A percentile compares a stretch with the other conserved stretches of the same genome.
Conservation (phyloP, 1,140 invertebrate genomes). For the Drosophila littoralis region DNA sequence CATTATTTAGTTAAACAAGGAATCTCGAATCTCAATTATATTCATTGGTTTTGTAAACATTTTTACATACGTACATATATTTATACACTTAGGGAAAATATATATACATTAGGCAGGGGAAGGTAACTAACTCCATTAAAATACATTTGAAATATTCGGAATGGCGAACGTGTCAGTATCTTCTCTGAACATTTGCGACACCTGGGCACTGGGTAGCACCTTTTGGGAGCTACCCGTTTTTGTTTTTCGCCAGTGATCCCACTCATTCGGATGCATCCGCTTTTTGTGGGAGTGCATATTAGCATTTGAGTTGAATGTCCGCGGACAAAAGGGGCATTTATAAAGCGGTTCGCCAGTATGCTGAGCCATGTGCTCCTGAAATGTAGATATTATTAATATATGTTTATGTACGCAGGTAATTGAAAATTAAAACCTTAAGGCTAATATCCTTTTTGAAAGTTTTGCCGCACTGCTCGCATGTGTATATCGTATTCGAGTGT, state of each 20-base stretch:
- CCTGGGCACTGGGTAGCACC: constrained; percentile 68
- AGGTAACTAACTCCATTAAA: constrained; percentile 6
- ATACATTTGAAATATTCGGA: constrained; percentile 52
- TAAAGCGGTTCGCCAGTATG: constrained; percentile 80
- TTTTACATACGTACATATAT: constrained; percentile 11
- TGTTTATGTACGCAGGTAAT: neutral
- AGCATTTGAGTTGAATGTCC: constrained; percentile 81
- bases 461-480: constrained; percentile 80
- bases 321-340: constrained; percentile 78
- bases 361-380: constrained; percentile 81
- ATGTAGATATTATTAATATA: constrained; percentile 10
- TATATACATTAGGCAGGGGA: constrained; percentile 22
- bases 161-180: constrained; percentile 60
- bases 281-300: constrained; percentile 84
- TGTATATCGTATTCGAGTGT: constrained; percentile 75
- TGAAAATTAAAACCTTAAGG: constrained; percentile 54
- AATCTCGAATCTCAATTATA: neutral
- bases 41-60: constrained; percentile 10
- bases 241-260: constrained; percentile 78
- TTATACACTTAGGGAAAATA: constrained; percentile 8
- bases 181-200: constrained; percentile 71
- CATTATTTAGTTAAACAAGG: constrained; percentile 3
- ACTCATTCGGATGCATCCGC: constrained; percentile 80
- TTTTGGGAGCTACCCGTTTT: constrained; percentile 77
- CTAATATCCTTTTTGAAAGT: constrained; percentile 82